Base-by-base conservation (phyloP, 2,113 vertebrate genomes). In the Oenanthe oenanthe region DNA sequence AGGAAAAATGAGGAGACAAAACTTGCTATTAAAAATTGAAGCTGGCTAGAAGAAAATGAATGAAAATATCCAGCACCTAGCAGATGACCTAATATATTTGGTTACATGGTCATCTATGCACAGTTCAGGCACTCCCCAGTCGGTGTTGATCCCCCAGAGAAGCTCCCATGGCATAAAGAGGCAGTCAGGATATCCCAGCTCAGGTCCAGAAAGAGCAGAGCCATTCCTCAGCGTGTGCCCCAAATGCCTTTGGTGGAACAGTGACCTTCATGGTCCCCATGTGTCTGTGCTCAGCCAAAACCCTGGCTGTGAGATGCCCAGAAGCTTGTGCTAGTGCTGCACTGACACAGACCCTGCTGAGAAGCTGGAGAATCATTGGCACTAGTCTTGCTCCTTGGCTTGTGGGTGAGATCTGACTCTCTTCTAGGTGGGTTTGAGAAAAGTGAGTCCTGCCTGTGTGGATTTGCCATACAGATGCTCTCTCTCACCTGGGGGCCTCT, bases 151-250 rank as follows among this genome's bases (percentile, higher is more conserved):
- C 7, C 31, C 38, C 5, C 6, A 45, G 47, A 62, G 82, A 74
- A 68, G 3, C 4, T 91, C 47, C 51, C 38, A 4, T 12, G 31
- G 48, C 14, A 22, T 36, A 65, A 87, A 4, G 26, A 56, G 25
- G 18, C 42, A 51, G 38, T 45, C 57, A 82, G 57, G 19, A 24
- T 25, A 67, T 26, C 31, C 45, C 66, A 91, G n/a, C 29, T 73
- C 24, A 25, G 38, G 14, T 38, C 29, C 67, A 77, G 72, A 73
- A 77, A 70, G 29, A 75, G 19, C 24, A 15, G 19, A 62, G 21
- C 16, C 6, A 1, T 66, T 70, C 42, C 63, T 94, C 34, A 24
- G 24, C 0, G 0, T 53, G 29, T 32, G 12, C 21, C 8, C 28
- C 6, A 20, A 45, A 43, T 6, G 21, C 24, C 34, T 85, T 57